Percentiles rank a stretch among this genome's conserved stretches.
Evolutionary conservation across 2,888 invertebrate genomes (phyloP).

Genomic region (Nomada hirtipes): DNA sequence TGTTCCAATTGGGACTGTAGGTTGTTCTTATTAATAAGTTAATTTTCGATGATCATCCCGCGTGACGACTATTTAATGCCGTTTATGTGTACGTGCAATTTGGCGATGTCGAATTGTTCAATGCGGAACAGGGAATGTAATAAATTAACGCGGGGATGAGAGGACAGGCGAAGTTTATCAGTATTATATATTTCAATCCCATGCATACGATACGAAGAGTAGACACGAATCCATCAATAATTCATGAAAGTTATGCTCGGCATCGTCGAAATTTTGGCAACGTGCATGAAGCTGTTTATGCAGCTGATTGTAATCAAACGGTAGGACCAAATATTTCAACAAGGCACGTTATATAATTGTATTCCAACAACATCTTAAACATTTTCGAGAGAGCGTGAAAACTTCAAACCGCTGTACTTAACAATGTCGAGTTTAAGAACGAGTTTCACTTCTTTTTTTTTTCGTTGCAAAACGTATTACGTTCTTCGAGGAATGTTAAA

Average conservation of each 20-base stretch:
- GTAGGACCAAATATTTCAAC: background rate
- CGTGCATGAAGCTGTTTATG: background rate
- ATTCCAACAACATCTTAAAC: background rate
- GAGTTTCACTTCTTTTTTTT: too few relatives aligned
- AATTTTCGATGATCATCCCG: too few relatives aligned
- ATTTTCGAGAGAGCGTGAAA: background rate
- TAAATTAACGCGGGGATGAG: background rate
- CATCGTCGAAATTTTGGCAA: background rate
- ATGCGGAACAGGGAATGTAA: background rate
- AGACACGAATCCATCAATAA: background rate
- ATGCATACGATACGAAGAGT: background rate
- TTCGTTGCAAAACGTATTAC: too few relatives aligned
- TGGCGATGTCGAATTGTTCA: too few relatives aligned
- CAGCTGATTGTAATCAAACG: background rate
- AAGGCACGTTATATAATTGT: background rate
- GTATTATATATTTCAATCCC: background rate
- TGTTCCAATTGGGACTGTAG: too few relatives aligned
- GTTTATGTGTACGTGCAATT: too few relatives aligned
- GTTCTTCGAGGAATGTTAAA: too few relatives aligned
- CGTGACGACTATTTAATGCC: too few relatives aligned
- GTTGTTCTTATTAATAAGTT: too few relatives aligned
- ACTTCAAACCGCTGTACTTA: too few relatives aligned
- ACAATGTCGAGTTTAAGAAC: too few relatives aligned
- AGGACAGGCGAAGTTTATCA: background rate
- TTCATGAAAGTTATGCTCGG: conserved; percentile 2